A percentile compares a stretch with the other conserved stretches of the same genome.
phyloP scores from a whole-genome alignment of 2,888 invertebrate genomes.

The Drosophila picticornis region DNA sequence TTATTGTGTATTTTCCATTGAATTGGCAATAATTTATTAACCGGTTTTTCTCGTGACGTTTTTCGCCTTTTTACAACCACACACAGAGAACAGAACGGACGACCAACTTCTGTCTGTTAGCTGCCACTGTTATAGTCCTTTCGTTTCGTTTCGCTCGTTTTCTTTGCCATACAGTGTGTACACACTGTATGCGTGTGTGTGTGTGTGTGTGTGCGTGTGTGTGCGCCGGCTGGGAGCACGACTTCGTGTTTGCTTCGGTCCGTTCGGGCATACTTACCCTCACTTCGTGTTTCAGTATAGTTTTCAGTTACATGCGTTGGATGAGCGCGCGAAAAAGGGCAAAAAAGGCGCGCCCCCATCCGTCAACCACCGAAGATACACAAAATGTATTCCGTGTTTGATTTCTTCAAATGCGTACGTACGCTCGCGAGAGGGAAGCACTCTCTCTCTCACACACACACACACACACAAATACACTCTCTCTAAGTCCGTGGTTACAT shows the following conservation, averaged over 20 bases:
- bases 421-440: constrained; percentile 7
- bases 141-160: constrained; percentile 47
- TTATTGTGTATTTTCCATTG: constrained; percentile 66
- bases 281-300: constrained; percentile 56
- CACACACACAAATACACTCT: not conserved
- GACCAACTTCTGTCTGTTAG: constrained; percentile 63
- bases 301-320: constrained; percentile 72
- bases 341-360: constrained; percentile 68
- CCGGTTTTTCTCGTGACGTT: constrained; percentile 82
- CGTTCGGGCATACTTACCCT: constrained; percentile 24
- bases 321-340: constrained; percentile 64
- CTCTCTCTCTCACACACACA: not conserved
- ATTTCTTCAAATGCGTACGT: constrained; percentile 27
- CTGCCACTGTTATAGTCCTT: constrained; percentile 56
- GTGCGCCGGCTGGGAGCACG: constrained; percentile 63
- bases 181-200: constrained; percentile 23
- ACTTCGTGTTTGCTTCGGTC: constrained; percentile 63
- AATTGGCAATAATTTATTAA: constrained; percentile 83
- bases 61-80: constrained; percentile 80
- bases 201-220: constrained; percentile 19
- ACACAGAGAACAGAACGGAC: constrained; percentile 71
- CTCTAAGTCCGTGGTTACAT: constrained; percentile 17
- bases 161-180: constrained; percentile 22
- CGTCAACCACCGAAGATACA: constrained; percentile 61
- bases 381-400: constrained; percentile 66